These are phyloP conservation scores for Lycia hirtaria DNA, from an alignment of 2,888 invertebrate species.

Conservation along the genomic window DNA sequence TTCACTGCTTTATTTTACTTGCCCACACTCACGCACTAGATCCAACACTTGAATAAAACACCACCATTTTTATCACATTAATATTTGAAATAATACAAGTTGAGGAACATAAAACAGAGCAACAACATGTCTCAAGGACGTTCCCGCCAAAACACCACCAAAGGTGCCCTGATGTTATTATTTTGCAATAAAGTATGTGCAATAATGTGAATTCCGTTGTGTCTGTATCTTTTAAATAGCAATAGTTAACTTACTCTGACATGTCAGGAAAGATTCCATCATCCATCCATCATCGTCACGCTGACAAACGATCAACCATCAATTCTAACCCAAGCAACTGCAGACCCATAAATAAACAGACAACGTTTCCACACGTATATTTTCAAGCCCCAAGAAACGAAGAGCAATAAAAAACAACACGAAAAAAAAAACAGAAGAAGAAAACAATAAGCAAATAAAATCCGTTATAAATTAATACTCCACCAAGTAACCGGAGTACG, in stretches of 20 bases:
- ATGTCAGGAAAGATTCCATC: neutral
- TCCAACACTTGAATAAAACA: too few relatives aligned
- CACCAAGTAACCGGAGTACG: constrained; percentile 60
- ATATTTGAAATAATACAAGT: too few relatives aligned
- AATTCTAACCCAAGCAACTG: constrained; percentile 27
- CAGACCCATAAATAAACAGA: constrained; percentile 33
- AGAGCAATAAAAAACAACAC: constrained; percentile 46
- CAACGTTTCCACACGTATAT: constrained; percentile 37
- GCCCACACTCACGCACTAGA: too few relatives aligned
- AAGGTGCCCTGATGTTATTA: too few relatives aligned
- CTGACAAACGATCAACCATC: constrained; percentile 27
- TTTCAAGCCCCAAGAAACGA: constrained; percentile 47
- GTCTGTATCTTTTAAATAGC: too few relatives aligned
- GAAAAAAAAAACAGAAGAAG: constrained; percentile 28
- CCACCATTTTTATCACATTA: too few relatives aligned
- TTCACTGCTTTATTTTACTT: too few relatives aligned
- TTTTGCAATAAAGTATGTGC: too few relatives aligned
- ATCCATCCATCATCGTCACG: neutral
- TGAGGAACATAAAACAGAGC: too few relatives aligned
- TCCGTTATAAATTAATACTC: constrained; percentile 68
- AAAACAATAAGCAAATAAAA: constrained; percentile 46
- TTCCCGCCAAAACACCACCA: too few relatives aligned
- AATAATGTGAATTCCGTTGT: too few relatives aligned
- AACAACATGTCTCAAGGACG: too few relatives aligned
- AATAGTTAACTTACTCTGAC: neutral